Conservation (phyloP, 2,888 invertebrate species). For the Cinara cedri region DNA sequence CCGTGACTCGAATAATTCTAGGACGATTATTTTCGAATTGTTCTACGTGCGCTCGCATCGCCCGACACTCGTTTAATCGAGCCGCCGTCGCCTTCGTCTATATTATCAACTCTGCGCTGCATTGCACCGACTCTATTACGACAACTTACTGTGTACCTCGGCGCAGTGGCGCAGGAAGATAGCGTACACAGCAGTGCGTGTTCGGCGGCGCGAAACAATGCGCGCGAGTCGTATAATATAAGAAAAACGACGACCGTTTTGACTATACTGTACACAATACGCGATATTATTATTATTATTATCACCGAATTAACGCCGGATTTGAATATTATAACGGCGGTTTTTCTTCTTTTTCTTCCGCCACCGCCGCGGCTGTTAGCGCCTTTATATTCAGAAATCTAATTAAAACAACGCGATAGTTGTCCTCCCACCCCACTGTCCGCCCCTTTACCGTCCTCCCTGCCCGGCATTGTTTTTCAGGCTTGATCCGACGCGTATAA, state of each 20-base stretch:
- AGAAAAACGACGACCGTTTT: constrained; percentile 27
- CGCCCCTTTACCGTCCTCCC: no score
- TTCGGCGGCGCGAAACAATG: not conserved
- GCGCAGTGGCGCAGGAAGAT: no score
- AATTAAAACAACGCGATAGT: constrained; percentile 27
- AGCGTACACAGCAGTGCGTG: no score
- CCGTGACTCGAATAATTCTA: constrained; percentile 51
- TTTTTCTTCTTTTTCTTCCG: not conserved
- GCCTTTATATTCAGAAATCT: constrained; percentile 29
- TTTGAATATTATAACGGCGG: constrained; percentile 5
- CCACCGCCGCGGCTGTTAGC: not conserved
- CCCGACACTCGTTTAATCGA: constrained; percentile 30
- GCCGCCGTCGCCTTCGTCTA: not conserved
- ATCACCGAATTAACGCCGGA: constrained; percentile 15
- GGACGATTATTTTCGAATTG: constrained; percentile 32
- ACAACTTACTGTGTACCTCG: not conserved
- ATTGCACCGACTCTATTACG: not conserved
- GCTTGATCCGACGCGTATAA: constrained; percentile 2
- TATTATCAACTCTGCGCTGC: not conserved
- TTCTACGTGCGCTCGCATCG: constrained; percentile 50
- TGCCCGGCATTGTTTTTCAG: constrained; percentile 24
- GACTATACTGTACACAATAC: constrained; percentile 18
- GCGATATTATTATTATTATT: constrained; percentile 15
- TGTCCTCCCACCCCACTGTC: no score
- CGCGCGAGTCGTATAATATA: no score